Evolutionary conservation across 1,140 invertebrate species (phyloP).

Genomic region (Drosophila sulfurigaster): DNA sequence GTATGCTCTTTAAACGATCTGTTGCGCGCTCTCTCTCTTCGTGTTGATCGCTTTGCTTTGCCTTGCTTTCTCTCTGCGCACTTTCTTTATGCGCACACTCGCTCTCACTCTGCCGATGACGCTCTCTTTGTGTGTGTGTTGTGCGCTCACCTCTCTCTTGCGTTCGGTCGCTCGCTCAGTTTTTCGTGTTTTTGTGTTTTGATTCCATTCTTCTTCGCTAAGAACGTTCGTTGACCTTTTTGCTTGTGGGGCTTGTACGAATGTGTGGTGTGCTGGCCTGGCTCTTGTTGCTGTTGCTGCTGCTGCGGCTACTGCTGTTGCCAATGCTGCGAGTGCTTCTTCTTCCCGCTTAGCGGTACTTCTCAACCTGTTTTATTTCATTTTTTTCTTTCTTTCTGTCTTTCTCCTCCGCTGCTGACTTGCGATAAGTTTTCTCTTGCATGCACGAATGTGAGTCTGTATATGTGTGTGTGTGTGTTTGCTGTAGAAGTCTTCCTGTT

Average conservation of each 20-base stretch:
- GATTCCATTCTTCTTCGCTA: slow-evolving; percentile 84
- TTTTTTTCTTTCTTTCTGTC: slow-evolving; percentile 7
- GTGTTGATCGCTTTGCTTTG: slow-evolving; percentile 16
- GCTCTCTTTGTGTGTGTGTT: not conserved
- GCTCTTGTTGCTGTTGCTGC: slow-evolving; percentile 50
- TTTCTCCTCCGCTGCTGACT: slow-evolving; percentile 39
- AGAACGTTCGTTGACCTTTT: slow-evolving; percentile 85
- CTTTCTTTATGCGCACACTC: slow-evolving; percentile 19
- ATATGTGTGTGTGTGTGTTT: slow-evolving; percentile 58
- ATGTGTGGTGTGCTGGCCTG: slow-evolving; percentile 26
- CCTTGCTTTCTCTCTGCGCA: slow-evolving; percentile 32
- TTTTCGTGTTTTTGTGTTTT: slow-evolving; percentile 83
- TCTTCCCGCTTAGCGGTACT: slow-evolving; percentile 82
- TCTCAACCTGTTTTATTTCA: slow-evolving; percentile 83
- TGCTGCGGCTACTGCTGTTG: slow-evolving; percentile 41
- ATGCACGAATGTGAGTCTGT: slow-evolving; percentile 4
- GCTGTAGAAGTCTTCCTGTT: slow-evolving; percentile 82
- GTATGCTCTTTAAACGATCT: slow-evolving; percentile 23
- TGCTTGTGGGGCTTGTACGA: slow-evolving; percentile 53
- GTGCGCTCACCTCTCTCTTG: slow-evolving; percentile 15
- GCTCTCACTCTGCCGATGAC: slow-evolving; percentile 4
- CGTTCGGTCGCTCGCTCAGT: slow-evolving; percentile 47
- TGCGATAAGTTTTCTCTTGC: slow-evolving; percentile 56
- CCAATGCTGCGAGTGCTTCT: slow-evolving; percentile 32
- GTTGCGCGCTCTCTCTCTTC: slow-evolving; percentile 29